Evolutionary conservation across 2,113 vertebrate species (phyloP).

Genomic region (Natator depressus): DNA sequence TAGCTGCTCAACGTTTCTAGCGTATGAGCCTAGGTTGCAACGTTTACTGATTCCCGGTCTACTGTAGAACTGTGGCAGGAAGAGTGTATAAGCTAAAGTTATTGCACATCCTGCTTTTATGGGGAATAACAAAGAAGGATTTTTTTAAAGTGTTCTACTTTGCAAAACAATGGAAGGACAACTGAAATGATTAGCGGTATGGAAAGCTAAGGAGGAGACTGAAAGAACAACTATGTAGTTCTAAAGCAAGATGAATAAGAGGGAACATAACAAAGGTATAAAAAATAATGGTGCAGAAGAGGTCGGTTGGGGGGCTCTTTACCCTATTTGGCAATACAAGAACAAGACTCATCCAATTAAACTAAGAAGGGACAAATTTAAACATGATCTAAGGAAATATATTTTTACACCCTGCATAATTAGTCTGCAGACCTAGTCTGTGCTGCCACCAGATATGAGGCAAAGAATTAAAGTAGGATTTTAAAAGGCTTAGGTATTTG

Average conservation of each 20-base stretch:
- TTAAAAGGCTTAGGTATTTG: background rate
- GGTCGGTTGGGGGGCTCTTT: background rate
- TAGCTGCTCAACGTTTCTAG: too few species aligned
- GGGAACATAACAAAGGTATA: background rate
- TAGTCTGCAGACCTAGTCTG: background rate
- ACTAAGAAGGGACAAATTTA: too few species aligned
- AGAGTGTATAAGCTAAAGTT: constrained; percentile 48
- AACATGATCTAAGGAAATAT: too few species aligned
- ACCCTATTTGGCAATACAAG: constrained; percentile 1
- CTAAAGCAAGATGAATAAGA: background rate
- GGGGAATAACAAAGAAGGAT: constrained; percentile 16
- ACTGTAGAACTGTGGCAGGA: constrained; percentile 46
- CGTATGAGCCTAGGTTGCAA: background rate
- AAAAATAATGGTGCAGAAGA: background rate
- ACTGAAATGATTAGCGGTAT: background rate
- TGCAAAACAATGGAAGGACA: constrained; percentile 4
- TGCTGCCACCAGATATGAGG: background rate
- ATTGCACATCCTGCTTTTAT: constrained; percentile 61
- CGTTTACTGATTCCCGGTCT: constrained; percentile 55
- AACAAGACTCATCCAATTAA: background rate
- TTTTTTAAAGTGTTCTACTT: background rate
- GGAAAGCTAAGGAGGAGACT: background rate
- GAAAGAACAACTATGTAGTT: background rate
- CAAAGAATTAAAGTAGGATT: background rate
- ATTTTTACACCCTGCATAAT: background rate